Conservation (phyloP, 2,797 vertebrate genomes). For the Chanos chanos region DNA sequence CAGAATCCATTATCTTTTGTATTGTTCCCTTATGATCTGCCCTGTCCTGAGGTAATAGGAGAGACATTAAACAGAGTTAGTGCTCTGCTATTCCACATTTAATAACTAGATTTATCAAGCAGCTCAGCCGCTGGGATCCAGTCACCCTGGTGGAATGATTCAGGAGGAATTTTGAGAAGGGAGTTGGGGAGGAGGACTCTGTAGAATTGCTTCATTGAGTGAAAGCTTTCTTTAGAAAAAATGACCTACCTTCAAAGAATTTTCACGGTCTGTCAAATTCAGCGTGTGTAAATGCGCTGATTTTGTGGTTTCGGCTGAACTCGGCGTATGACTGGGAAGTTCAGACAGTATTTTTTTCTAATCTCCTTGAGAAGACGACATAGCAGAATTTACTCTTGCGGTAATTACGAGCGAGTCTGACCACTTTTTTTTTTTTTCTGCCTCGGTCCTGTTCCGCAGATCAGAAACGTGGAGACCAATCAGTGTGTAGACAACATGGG, state of each 20-base stretch:
- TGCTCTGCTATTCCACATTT: constrained; percentile 32
- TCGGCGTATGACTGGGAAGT: no score
- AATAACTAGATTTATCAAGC: constrained; percentile 34
- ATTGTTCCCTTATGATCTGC: constrained; percentile 46
- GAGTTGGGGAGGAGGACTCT: no score
- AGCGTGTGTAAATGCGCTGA: no score
- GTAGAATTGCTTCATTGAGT: no score
- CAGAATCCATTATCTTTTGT: constrained; percentile 55
- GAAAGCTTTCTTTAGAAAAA: no score
- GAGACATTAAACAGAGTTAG: constrained; percentile 39
- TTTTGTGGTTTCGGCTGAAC: no score
- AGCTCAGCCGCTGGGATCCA: constrained; percentile 43
- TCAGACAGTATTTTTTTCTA: no score
- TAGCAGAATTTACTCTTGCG: no score
- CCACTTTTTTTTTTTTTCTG: background rate
- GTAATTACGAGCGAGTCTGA: background rate
- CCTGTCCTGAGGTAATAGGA: constrained; percentile 39
- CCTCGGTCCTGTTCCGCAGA: constrained; percentile 77
- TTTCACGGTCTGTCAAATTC: no score
- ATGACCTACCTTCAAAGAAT: no score
- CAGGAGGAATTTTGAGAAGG: constrained; percentile 15
- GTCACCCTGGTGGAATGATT: no score
- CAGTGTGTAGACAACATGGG: constrained; percentile 99
- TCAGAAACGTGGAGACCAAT: constrained; percentile 97
- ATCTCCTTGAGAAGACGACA: no score